Conservation (phyloP, 2,888 invertebrate genomes). For the Heterodera filipjevi region DNA sequence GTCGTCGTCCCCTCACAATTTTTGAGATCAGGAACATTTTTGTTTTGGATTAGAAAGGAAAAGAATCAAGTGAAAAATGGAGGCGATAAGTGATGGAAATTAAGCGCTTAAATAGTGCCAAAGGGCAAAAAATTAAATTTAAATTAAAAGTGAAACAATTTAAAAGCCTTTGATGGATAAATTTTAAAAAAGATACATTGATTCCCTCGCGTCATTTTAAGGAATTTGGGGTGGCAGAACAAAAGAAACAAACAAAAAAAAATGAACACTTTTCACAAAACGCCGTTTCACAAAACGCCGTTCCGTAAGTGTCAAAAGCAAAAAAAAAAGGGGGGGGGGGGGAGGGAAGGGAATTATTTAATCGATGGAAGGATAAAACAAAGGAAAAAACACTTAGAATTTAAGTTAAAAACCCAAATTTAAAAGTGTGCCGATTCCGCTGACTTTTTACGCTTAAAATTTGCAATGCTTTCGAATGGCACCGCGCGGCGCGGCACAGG, state of each 20-base stretch:
- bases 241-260: slow-evolving; percentile 1
- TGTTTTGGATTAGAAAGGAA: neutral
- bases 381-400: neutral
- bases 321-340: neutral
- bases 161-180: no score
- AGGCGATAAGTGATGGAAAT: neutral
- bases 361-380: neutral
- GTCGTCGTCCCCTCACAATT: slow-evolving; percentile 61
- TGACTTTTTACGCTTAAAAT: neutral
- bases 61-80: neutral
- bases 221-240: no score
- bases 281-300: no score
- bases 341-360: neutral
- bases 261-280: neutral
- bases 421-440: no score
- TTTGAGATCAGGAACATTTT: slow-evolving; percentile 63
- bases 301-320: slow-evolving; percentile 1
- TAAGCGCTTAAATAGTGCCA: neutral
- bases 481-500: no score
- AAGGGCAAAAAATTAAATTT: no score
- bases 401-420: no score
- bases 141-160: no score
- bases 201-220: no score
- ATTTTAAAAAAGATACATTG: no score
- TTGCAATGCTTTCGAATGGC: no score